Base-by-base conservation (phyloP, 2,113 vertebrate genomes). In the Dissostichus mawsoni region DNA sequence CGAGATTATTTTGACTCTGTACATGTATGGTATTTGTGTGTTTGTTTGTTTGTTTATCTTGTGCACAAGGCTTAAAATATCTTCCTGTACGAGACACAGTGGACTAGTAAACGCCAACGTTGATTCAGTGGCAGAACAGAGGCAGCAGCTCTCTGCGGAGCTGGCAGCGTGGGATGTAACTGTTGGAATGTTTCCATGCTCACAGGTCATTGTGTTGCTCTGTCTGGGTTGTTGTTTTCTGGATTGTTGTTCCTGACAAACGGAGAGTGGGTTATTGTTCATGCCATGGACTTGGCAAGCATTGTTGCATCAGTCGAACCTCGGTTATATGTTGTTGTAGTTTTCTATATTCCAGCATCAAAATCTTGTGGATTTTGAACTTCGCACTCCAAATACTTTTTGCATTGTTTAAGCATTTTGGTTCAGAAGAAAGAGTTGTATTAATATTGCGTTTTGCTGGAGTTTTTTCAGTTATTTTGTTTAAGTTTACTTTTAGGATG, bases 171-270 rank as follows among this genome's bases (percentile, higher is more conserved):
- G 76, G 82, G 81, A 61, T 84, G 84, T 18, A 77, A 61, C 67
- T 78, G 74, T 47, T 92, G 91, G 90, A 85, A 41, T 68, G 57
- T 8, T 59, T 82, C 88, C 86, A 89, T 57, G 66, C 48, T 76
- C 45, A 41, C 64, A 29, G 76, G 81, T 89, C 69, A 89, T 82
- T 77, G 83, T 83, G 83, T 87, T 80, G 75, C 44, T 67, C 67
- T 63, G 86, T 89, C 89, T 91, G 85, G 74, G 18, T 71, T 82
- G 61, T 65, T 64, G 65, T 68, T 75, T 62, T 66, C 51, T 80
- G 25, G 50, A 62, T 74, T 76, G 44, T 78, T 86, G 62, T 59
- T 74, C n/a, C 73, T 69, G 69, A 45, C 58, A 29, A 65, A 84
- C 47, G 12, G 2, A 69, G 20, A 41, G 29, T 17, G n/a, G 36